Conservation (phyloP, 1,140 invertebrate species). For the Aphis gossypii region DNA sequence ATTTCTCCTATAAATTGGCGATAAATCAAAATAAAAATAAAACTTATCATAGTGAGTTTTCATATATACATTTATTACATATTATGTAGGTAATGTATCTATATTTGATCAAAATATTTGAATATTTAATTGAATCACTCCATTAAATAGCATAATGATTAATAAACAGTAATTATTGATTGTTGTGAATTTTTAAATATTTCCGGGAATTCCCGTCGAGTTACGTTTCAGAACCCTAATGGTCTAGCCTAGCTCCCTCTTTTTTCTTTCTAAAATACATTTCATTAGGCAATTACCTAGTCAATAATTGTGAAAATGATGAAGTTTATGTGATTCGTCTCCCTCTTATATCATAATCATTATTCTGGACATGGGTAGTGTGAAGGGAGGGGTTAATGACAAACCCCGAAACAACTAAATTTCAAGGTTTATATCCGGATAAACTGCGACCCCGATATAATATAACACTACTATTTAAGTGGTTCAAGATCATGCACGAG, state of each 20-base stretch:
- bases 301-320: background rate
- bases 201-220: background rate
- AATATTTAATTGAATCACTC: background rate
- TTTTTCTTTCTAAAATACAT: background rate
- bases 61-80: background rate
- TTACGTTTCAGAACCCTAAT: background rate
- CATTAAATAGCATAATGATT: background rate
- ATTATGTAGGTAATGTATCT: background rate
- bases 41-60: too few relatives aligned
- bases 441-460: background rate
- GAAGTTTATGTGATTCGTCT: too few relatives aligned
- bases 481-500: conserved; percentile 41
- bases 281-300: background rate
- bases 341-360: background rate
- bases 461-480: background rate
- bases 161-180: background rate
- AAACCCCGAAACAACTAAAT: background rate
- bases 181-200: background rate
- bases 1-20: too few relatives aligned
- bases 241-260: background rate
- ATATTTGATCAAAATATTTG: background rate
- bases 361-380: background rate
- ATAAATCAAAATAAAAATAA: too few relatives aligned
- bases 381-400: background rate
- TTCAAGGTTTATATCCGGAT: background rate